phyloP scores from a whole-genome alignment of 2,113 vertebrate genomes.

The Salvator merianae region DNA sequence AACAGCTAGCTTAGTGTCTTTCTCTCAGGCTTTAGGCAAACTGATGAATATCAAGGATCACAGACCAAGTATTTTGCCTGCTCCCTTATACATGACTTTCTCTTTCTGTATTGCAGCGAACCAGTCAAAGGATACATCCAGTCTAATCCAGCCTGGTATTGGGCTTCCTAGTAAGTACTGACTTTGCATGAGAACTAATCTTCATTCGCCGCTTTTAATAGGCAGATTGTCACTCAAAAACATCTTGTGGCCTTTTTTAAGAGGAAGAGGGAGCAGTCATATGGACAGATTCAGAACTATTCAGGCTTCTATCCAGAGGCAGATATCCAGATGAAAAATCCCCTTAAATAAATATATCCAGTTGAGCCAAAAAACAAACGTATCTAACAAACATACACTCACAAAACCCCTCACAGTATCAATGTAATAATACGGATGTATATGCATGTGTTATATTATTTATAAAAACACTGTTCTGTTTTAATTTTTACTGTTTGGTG shows the following conservation, averaged over 20 bases:
- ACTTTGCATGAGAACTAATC: not conserved
- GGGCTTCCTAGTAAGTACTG: slow-evolving; percentile 93
- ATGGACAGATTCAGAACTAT: not conserved
- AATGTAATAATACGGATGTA: no score
- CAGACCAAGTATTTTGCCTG: not conserved
- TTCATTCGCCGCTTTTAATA: not conserved
- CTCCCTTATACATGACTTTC: not conserved
- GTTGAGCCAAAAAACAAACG: no score
- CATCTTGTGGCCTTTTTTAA: not conserved
- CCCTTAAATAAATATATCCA: no score
- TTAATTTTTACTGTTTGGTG: no score
- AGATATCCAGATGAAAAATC: no score
- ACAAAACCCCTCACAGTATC: no score
- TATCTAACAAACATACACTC: no score
- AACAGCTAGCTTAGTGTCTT: no score
- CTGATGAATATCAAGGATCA: not conserved
- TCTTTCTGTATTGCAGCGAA: slow-evolving; percentile 74
- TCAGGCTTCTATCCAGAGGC: no score
- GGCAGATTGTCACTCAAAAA: not conserved
- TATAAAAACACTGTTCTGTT: no score
- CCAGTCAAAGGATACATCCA: slow-evolving; percentile 88
- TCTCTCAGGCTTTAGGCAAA: not conserved
- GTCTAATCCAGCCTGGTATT: slow-evolving; percentile 89
- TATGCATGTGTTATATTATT: no score
- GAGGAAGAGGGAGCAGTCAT: not conserved